Base-by-base conservation (phyloP, 1,140 invertebrate species). In the Ostrea edulis region DNA sequence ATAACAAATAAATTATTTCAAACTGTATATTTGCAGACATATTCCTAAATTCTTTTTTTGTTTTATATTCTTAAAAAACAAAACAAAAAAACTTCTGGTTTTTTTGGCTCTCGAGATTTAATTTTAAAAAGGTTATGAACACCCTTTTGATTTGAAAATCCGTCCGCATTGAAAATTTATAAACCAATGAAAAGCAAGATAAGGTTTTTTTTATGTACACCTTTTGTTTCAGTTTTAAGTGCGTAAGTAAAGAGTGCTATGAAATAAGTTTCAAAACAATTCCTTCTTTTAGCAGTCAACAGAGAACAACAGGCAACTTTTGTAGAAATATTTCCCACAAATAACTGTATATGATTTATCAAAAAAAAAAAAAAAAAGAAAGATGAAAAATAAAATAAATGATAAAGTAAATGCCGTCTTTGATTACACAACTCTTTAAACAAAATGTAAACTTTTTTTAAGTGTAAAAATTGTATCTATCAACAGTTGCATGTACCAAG, bases 381-480 rank as follows among this genome's bases (percentile, higher is more conserved):
- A 29, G 0, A 77, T n/a, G n/a, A n/a, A n/a, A n/a, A n/a, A n/a
- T n/a, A 25, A 77, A 77, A 77, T 29, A 20, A 20, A 62, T 8
- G 17, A 44, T 62, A 62, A 20, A 62, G 55, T 62, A 77, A 77
- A 77, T 77, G 68, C 68, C 68, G 68, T 77, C 68, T 77, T 77
- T 77, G 68, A 77, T 77, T 77, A 62, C 68, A 77, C 8, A 35
- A 62, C 35, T 55, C 14, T 17, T 55, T 8, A 8, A 55, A 55
- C 14, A 17, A 55, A 55, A 55, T 55, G 1, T 55, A 55, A 55
- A 62, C 20, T 62, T 20, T n/a, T 62, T 62, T 20, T 20, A 2
- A 20, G 55, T 44, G 35, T 44, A 44, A 62, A 62, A 62, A 20
- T 62, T 2, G n/a, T 7, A 62, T 20, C 17, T 62, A 62, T 17